Percentiles rank a stretch among this genome's conserved stretches.
Evolutionary conservation across 1,140 invertebrate species (phyloP).

Genomic region (Drosophila tropicalis): DNA sequence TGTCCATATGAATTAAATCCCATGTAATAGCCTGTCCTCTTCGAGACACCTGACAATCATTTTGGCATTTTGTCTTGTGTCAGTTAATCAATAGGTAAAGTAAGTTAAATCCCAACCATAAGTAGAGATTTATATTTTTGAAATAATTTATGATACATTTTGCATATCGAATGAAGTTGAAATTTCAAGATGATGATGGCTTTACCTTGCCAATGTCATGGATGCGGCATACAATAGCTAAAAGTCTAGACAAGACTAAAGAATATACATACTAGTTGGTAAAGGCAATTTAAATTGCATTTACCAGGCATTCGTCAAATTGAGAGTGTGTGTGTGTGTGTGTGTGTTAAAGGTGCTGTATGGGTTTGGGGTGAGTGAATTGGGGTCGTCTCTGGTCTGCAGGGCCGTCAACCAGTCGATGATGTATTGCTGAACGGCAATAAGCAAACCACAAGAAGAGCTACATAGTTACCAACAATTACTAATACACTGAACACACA

Average conservation of each 20-base stretch:
- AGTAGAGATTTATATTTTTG: constrained; percentile 11
- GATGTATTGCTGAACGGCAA: constrained; percentile 73
- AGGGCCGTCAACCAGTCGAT: constrained; percentile 58
- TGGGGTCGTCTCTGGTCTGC: constrained; percentile 6
- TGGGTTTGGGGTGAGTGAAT: not conserved
- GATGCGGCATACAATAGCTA: not conserved
- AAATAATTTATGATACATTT: constrained; percentile 13
- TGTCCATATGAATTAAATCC: not conserved
- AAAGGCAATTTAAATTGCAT: constrained; percentile 10
- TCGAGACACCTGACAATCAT: constrained; percentile 4
- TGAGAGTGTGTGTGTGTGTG: not conserved
- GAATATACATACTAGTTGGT: not conserved
- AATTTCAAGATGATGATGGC: constrained; percentile 3
- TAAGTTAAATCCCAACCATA: constrained; percentile 3
- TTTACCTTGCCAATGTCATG: not conserved
- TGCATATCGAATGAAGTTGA: constrained; percentile 1
- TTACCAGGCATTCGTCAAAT: not conserved
- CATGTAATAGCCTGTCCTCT: not conserved
- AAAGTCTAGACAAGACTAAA: constrained; percentile 7
- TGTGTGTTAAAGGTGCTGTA: constrained; percentile 13
- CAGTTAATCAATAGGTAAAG: constrained; percentile 8
- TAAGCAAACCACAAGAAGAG: constrained; percentile 70
- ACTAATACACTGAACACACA: constrained; percentile 56
- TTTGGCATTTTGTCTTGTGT: constrained; percentile 8
- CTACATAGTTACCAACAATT: constrained; percentile 60